These are phyloP conservation scores for Crematogaster levior DNA, from an alignment of 2,888 invertebrate genomes.

Conservation along the genomic window DNA sequence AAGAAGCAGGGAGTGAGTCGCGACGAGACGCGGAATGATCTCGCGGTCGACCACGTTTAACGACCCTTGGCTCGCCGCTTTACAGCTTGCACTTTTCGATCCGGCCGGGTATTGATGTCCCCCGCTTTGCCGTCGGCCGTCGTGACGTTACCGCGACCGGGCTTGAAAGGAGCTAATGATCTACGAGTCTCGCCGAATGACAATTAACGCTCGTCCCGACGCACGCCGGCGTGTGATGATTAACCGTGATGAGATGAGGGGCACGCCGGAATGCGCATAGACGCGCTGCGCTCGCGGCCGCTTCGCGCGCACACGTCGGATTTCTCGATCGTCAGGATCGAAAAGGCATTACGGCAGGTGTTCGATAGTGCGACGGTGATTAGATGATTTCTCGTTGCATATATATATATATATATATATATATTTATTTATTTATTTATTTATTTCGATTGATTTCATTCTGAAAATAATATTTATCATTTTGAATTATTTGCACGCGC, in stretches of 20 bases:
- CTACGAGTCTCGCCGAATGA: conserved; percentile 69
- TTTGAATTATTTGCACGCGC: not conserved
- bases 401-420: too few species aligned
- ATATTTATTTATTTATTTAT: too few species aligned
- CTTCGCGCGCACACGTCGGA: conserved; percentile 38
- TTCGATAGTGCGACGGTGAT: not conserved
- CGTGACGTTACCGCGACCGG: conserved; percentile 51
- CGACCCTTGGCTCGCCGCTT: conserved; percentile 52
- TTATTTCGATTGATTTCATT: not conserved
- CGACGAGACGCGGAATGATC: conserved; percentile 45
- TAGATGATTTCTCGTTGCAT: not conserved
- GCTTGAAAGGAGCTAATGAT: conserved; percentile 74
- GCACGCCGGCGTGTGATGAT: conserved; percentile 63
- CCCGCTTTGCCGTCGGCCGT: conserved; percentile 35
- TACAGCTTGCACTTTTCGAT: conserved; percentile 62
- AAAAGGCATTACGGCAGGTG: conserved; percentile 3
- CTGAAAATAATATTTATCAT: not conserved
- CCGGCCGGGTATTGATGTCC: conserved; percentile 45
- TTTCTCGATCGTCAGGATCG: conserved; percentile 32
- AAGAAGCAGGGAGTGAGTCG: conserved; percentile 18
- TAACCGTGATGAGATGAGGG: conserved; percentile 70
- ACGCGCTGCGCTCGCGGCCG: conserved; percentile 47
- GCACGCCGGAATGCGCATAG: conserved; percentile 70
- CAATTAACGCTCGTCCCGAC: conserved; percentile 71
- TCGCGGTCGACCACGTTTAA: conserved; percentile 54